These are phyloP conservation scores for Amiota mariae DNA, from an alignment of 2,888 invertebrate species.

Conservation along the genomic window DNA sequence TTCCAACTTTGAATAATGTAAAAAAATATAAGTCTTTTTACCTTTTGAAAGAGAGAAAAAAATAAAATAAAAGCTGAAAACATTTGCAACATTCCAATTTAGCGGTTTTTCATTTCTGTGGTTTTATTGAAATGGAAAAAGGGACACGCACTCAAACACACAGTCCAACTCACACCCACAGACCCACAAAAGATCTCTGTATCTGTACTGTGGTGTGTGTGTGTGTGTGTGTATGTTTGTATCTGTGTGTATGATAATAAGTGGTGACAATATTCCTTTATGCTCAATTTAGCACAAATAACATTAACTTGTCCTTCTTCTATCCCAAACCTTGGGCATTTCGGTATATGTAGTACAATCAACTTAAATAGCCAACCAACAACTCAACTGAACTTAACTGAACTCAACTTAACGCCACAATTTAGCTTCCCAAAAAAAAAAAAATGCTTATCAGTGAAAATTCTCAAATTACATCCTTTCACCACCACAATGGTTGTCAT, in stretches of 20 bases:
- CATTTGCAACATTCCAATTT: no score
- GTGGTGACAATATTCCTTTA: slow-evolving; percentile 54
- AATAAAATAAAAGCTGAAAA: not conserved
- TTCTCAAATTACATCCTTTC: slow-evolving; percentile 53
- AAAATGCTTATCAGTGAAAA: slow-evolving; percentile 59
- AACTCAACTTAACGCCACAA: not conserved
- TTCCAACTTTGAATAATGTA: not conserved
- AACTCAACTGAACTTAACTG: not conserved
- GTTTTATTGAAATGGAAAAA: no score
- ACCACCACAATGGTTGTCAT: slow-evolving; percentile 25
- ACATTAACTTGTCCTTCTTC: not conserved
- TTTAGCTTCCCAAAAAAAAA: slow-evolving; percentile 43
- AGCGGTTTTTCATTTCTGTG: no score
- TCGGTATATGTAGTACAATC: not conserved
- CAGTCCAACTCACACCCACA: no score
- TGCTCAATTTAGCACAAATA: slow-evolving; percentile 56
- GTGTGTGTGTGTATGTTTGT: slow-evolving; percentile 31
- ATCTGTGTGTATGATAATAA: slow-evolving; percentile 27
- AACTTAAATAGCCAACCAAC: not conserved
- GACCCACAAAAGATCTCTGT: not conserved
- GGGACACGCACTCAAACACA: slow-evolving; percentile 5
- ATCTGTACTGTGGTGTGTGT: slow-evolving; percentile 30
- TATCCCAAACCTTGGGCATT: not conserved
- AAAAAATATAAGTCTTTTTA: not conserved
- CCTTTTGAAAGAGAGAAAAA: not conserved